Conservation (phyloP, 2,888 invertebrate genomes). For the Bruchidius siliquastri region DNA sequence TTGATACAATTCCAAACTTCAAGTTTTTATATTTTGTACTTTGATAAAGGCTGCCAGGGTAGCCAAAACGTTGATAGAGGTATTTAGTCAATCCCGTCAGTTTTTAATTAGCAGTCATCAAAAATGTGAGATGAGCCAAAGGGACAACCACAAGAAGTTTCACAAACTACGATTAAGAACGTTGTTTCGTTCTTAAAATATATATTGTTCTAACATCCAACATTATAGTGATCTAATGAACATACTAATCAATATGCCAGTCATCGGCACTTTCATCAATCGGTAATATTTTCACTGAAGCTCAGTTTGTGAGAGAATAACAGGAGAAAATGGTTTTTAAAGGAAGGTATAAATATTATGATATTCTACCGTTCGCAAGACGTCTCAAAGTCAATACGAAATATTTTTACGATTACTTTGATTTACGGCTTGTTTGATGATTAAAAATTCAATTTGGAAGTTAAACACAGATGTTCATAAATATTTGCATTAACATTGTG, state of each 20-base stretch:
- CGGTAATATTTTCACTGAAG: background rate
- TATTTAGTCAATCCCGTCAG: too few species aligned
- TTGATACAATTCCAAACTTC: too few species aligned
- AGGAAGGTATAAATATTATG: background rate
- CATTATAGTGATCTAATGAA: background rate
- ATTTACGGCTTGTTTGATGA: background rate
- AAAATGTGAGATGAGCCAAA: too few species aligned
- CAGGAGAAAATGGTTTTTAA: background rate
- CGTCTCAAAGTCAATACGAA: background rate
- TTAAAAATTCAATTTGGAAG: background rate
- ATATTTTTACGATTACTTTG: background rate
- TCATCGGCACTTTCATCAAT: background rate
- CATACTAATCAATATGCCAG: background rate
- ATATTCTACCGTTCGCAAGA: background rate
- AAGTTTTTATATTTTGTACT: too few species aligned
- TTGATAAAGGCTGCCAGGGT: too few species aligned
- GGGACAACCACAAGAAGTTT: too few species aligned
- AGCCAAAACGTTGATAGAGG: too few species aligned
- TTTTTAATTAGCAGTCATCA: too few species aligned
- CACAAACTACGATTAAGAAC: too few species aligned
- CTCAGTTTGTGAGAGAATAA: background rate
- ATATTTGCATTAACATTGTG: background rate
- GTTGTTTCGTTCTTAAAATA: too few species aligned
- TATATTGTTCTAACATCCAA: too few species aligned
- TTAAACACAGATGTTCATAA: background rate